phyloP scores from a whole-genome alignment of 1,140 invertebrate species.

The Drosophila parabipectinata region DNA sequence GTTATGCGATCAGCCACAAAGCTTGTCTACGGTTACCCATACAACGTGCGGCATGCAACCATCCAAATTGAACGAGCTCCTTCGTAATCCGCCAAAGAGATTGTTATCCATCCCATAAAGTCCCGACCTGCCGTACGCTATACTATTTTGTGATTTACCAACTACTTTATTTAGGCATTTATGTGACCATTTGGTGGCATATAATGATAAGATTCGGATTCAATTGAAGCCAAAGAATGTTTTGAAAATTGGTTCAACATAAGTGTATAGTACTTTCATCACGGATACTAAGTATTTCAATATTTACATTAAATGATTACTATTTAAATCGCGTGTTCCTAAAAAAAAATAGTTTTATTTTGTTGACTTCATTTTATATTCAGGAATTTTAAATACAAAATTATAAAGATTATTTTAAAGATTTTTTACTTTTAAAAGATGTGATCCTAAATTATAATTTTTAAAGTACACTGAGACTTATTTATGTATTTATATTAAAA shows the following conservation, averaged over 20 bases:
- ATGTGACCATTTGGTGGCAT: neutral
- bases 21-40: constrained; percentile 84
- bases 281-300: neutral
- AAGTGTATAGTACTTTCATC: neutral
- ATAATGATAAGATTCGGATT: constrained; percentile 2
- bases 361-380: neutral
- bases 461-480: neutral
- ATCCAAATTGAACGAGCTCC: constrained; percentile 85
- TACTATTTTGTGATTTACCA: constrained; percentile 52
- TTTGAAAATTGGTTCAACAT: neutral
- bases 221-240: constrained; percentile 23
- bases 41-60: constrained; percentile 86
- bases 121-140: constrained; percentile 22
- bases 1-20: constrained; percentile 85
- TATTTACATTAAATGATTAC: no score
- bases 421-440: neutral
- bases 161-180: constrained; percentile 24
- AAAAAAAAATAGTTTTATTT: neutral
- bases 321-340: neutral
- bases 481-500: neutral
- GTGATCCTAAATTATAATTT: no score
- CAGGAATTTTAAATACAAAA: neutral
- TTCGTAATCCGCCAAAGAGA: constrained; percentile 35
- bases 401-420: neutral
- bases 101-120: constrained; percentile 18